These are phyloP conservation scores for Nilaparvata lugens DNA, from an alignment of 1,140 invertebrate species.

Conservation along the genomic window DNA sequence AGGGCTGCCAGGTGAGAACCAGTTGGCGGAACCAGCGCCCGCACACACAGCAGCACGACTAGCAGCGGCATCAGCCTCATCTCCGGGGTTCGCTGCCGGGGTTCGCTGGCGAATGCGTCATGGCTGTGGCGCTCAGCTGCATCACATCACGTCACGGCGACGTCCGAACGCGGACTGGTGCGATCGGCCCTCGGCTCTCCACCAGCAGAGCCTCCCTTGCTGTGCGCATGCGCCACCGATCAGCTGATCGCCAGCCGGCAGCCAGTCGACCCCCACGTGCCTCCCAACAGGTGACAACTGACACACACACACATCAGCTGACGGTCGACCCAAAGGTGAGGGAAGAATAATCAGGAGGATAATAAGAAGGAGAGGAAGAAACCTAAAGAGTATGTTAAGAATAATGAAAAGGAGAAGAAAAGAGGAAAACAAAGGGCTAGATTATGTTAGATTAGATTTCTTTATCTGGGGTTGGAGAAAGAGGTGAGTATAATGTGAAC, in stretches of 20 bases:
- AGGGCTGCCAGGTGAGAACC: not conserved
- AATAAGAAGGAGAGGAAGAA: no score
- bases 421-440: no score
- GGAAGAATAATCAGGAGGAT: no score
- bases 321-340: no score
- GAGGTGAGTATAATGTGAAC: no score
- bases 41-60: not conserved
- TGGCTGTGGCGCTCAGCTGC: no score
- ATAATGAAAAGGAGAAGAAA: no score
- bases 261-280: not conserved
- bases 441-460: no score
- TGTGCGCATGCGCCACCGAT: not conserved
- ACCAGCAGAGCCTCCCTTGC: not conserved
- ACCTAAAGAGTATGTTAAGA: no score
- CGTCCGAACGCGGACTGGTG: constrained; percentile 1
- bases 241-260: not conserved
- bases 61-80: not conserved
- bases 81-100: no score
- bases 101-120: no score
- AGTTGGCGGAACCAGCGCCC: not conserved
- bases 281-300: constrained; percentile 3
- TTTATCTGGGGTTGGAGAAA: no score
- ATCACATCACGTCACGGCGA: not conserved
- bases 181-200: not conserved
- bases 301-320: not conserved